Percentiles rank a stretch among this genome's conserved stretches.
Conservation (phyloP, 1,140 invertebrate species). For the Cherax quadricarinatus region DNA sequence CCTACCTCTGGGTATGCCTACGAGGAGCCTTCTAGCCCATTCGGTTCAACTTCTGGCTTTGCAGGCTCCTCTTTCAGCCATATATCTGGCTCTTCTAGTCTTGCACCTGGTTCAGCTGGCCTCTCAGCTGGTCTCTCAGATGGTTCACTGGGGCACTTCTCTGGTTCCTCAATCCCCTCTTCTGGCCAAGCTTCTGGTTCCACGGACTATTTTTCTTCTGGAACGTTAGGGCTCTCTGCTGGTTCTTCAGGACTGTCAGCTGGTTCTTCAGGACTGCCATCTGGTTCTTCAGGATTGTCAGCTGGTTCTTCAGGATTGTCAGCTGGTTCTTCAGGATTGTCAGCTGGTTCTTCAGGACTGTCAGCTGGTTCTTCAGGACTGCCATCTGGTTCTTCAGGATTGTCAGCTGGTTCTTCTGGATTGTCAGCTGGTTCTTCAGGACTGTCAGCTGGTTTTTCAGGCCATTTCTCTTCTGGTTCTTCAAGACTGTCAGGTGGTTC, state of each 20-base stretch:
- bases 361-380: too few relatives aligned
- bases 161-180: not conserved
- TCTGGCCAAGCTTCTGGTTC: not conserved
- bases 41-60: not conserved
- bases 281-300: not conserved
- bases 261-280: not conserved
- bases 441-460: too few relatives aligned
- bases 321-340: too few relatives aligned
- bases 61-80: not conserved
- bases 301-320: too few relatives aligned
- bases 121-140: not conserved
- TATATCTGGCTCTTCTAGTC: not conserved
- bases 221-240: not conserved
- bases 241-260: not conserved
- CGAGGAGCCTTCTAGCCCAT: not conserved
- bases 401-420: too few relatives aligned
- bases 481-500: too few relatives aligned
- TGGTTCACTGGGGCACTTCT: not conserved
- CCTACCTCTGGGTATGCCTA: conserved; percentile 36
- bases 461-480: not conserved
- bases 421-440: too few relatives aligned
- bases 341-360: too few relatives aligned
- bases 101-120: not conserved
- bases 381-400: not conserved
- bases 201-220: not conserved